Conservation (phyloP, 2,888 invertebrate genomes). For the Xylota sylvarum region DNA sequence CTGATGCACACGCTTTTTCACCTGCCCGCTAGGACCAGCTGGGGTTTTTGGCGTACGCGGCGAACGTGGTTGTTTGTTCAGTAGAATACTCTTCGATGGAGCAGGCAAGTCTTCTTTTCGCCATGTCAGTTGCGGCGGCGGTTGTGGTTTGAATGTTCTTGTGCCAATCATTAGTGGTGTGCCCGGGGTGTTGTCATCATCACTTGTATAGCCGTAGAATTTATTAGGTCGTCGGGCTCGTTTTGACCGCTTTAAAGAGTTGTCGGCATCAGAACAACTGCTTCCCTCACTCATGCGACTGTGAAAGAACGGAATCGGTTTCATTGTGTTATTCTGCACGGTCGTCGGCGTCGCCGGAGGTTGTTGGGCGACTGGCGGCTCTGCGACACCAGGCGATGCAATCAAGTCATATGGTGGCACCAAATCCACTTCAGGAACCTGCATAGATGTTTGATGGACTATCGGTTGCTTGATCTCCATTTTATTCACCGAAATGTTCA, state of each 20-base stretch:
- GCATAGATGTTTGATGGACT: constrained; percentile 53
- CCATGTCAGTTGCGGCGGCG: constrained; percentile 90
- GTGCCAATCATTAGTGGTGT: constrained; percentile 82
- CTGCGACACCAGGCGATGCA: constrained; percentile 78
- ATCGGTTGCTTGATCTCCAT: constrained; percentile 35
- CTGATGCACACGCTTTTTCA: constrained; percentile 75
- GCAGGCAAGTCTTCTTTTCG: constrained; percentile 89
- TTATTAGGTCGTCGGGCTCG: constrained; percentile 92
- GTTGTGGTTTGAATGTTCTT: constrained; percentile 86
- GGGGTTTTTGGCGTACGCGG: constrained; percentile 78
- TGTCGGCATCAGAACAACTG: constrained; percentile 87
- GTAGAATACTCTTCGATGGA: constrained; percentile 83
- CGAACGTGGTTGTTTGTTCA: constrained; percentile 77
- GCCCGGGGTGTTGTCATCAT: constrained; percentile 88
- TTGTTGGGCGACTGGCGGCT: constrained; percentile 77
- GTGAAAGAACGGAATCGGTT: constrained; percentile 51
- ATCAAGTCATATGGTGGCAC: constrained; percentile 77
- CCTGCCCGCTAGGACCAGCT: constrained; percentile 46
- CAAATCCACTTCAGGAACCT: constrained; percentile 69
- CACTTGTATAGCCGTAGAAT: constrained; percentile 95
- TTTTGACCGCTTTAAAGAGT: constrained; percentile 89
- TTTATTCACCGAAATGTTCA: constrained; percentile 54
- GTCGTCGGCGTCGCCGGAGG: constrained; percentile 31
- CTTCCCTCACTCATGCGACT: constrained; percentile 83
- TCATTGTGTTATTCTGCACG: constrained; percentile 37